Evolutionary conservation across 2,888 invertebrate species (phyloP).

Genomic region (Drosophila longiperda): DNA sequence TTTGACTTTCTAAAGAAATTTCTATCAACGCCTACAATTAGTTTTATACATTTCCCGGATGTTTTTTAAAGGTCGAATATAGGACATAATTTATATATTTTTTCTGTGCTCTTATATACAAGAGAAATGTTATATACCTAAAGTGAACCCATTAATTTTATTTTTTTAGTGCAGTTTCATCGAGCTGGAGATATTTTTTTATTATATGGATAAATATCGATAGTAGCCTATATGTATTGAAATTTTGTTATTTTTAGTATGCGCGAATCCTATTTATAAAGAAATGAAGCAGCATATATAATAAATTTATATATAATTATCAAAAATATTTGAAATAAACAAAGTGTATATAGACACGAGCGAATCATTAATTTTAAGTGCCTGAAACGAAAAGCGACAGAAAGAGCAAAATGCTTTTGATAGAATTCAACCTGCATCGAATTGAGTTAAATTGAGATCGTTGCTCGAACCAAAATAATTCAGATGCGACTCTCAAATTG

Average conservation of each 20-base stretch:
- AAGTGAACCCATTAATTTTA: slow-evolving; percentile 34
- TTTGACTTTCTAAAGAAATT: slow-evolving; percentile 65
- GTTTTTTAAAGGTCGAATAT: slow-evolving; percentile 71
- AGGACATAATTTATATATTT: slow-evolving; percentile 58
- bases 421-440: slow-evolving; percentile 33
- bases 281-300: not conserved
- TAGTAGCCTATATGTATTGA: slow-evolving; percentile 43
- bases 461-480: slow-evolving; percentile 13
- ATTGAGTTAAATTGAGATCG: slow-evolving; percentile 33
- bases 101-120: slow-evolving; percentile 26
- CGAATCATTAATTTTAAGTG: slow-evolving; percentile 58
- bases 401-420: slow-evolving; percentile 30
- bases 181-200: slow-evolving; percentile 36
- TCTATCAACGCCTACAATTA: slow-evolving; percentile 73
- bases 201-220: slow-evolving; percentile 30
- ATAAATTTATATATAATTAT: slow-evolving; percentile 11
- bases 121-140: slow-evolving; percentile 7
- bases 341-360: slow-evolving; percentile 26
- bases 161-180: slow-evolving; percentile 29
- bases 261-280: slow-evolving; percentile 26
- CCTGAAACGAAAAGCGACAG: slow-evolving; percentile 19
- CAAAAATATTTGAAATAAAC: slow-evolving; percentile 20
- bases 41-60: slow-evolving; percentile 69
- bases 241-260: slow-evolving; percentile 29
- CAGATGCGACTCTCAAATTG: slow-evolving; percentile 19